Percentiles rank a stretch among this genome's conserved stretches.
These are phyloP conservation scores for Syndactyla subalaris DNA, from an alignment of 2,797 vertebrate genomes.

Conservation along the genomic window DNA sequence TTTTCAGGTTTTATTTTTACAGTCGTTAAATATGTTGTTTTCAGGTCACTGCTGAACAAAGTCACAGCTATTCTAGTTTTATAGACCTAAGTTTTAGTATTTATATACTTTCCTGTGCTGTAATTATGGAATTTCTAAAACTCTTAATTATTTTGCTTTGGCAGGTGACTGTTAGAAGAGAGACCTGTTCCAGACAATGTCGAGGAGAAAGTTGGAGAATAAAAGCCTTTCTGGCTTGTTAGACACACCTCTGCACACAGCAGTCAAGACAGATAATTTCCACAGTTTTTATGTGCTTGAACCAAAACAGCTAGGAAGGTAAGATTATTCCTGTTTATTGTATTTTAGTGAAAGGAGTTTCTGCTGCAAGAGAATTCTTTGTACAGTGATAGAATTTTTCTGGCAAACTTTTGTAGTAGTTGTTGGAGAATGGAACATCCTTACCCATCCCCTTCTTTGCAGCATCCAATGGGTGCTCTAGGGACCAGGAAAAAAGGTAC, in stretches of 20 bases:
- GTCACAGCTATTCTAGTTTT: background rate
- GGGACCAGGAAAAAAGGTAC: background rate
- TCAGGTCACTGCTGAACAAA: background rate
- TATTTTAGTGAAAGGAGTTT: background rate
- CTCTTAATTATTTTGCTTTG: background rate
- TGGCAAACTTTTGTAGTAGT: background rate
- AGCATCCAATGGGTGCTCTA: background rate
- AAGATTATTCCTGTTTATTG: slow-evolving; percentile 41
- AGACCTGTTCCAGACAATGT: slow-evolving; percentile 75
- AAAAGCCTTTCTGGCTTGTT: slow-evolving; percentile 85
- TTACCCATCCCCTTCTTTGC: background rate
- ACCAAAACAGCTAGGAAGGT: slow-evolving; percentile 89
- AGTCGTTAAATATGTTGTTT: background rate
- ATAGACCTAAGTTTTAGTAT: background rate
- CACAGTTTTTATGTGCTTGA: slow-evolving; percentile 85
- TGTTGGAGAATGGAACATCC: background rate
- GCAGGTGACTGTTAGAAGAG: slow-evolving; percentile 16
- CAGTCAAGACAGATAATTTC: slow-evolving; percentile 83
- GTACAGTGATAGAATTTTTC: background rate
- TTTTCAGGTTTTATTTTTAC: background rate
- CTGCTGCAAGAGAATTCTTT: background rate
- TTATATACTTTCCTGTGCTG: background rate
- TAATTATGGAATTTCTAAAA: background rate
- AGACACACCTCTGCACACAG: slow-evolving; percentile 83
- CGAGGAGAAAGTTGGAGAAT: slow-evolving; percentile 86